These are phyloP conservation scores for Megalops cyprinoides DNA, from an alignment of 2,797 vertebrate species.

Conservation along the genomic window DNA sequence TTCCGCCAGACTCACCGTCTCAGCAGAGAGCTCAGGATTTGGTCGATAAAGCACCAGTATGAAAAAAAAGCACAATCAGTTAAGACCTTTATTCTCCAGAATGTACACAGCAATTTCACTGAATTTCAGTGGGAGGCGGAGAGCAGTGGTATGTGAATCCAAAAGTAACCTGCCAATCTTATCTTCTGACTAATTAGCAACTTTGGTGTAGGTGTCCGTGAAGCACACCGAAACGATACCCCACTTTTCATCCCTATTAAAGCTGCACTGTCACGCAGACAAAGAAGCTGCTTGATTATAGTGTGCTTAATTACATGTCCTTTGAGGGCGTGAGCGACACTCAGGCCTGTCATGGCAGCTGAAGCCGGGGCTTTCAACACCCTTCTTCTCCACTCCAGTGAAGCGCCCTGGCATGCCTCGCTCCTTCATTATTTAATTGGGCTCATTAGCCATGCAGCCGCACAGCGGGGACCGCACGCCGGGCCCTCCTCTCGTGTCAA, in stretches of 20 bases:
- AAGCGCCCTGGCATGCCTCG: not conserved
- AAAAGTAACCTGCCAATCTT: not conserved
- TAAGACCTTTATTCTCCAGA: not conserved
- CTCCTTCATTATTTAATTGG: not conserved
- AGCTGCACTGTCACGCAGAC: not conserved
- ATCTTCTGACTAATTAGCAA: not conserved
- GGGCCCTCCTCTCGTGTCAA: not conserved
- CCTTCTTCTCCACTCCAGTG: not conserved
- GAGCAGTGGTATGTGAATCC: not conserved
- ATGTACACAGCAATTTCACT: not conserved
- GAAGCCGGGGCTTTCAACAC: not conserved
- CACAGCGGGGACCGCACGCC: not conserved
- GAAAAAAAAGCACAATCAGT: not conserved
- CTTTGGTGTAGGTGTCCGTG: not conserved
- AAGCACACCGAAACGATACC: not conserved
- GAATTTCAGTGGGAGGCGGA: not conserved
- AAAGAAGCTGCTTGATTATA: not conserved
- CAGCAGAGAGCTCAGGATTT: not conserved
- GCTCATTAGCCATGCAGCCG: not conserved
- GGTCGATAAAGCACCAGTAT: not conserved
- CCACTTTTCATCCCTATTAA: not conserved
- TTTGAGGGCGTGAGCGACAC: not conserved
- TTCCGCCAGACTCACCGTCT: not conserved
- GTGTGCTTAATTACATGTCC: not conserved
- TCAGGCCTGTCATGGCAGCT: not conserved